Evolutionary conservation across 2,888 invertebrate species (phyloP), one percentile per base, ranked within the genome.

Genomic region (Zhuqinia jingwanae): DNA sequence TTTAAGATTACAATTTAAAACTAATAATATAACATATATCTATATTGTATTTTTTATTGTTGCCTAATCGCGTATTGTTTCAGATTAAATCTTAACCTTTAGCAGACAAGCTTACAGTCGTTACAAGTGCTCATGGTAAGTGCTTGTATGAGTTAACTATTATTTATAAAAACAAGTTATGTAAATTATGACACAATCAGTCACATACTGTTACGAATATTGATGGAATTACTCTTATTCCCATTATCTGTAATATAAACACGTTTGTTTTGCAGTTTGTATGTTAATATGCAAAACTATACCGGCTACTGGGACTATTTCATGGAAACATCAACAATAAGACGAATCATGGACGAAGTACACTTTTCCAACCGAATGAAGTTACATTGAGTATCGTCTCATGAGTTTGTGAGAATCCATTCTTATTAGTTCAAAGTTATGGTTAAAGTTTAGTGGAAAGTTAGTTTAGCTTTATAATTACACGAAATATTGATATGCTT

Each of bases 341-440:
- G 30, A 10, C 25, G 58, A 60, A 80, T 84, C 77, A 53, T 53
- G n/a, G 58, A 25, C 63, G 47, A 13, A 65, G 60, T 0, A 20
- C 5, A 6, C 65, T 78, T 13, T 83, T 85, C 0, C 50, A 85
- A 20, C 77, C 65, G 75, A 75, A 56, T 17, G 68, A 47, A 8
- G 56, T 30, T 8, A 25, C 11, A 1, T 6, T 20, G 3, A 63
- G 30, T 30, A 82, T 65, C 42, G 27, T 30, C 0, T 58, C 30
- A 11, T 65, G 50, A 11, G 81, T 88, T 89, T 45, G 81, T 88
- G 89, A n/a, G 65, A 75, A n/a, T 22, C 56, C 20, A 85, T 89
- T 20, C 82, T 79, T 45, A 85, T 89, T 65, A 88, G 88, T 76
- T 88, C 89, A n/a, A 45, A 27, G 27, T 68, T 84, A 17, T 25